phyloP scores from a whole-genome alignment of 1,140 invertebrate genomes.

The Ephestia elutella region DNA sequence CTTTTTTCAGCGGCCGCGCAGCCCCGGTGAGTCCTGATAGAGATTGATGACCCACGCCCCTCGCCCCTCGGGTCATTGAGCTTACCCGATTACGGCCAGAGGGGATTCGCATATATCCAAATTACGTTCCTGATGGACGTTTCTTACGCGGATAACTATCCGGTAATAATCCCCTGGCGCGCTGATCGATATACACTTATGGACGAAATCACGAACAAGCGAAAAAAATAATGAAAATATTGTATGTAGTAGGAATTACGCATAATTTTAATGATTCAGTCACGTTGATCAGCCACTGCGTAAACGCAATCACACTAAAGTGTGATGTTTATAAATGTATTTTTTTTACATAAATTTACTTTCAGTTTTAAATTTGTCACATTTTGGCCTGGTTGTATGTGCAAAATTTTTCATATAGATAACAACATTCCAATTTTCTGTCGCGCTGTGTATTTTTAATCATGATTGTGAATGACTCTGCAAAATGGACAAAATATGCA shows the following conservation, averaged over 20 bases:
- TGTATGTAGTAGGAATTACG: neutral
- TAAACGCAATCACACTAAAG: too few species aligned
- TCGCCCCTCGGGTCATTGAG: constrained; percentile 37
- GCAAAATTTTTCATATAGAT: too few species aligned
- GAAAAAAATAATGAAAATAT: neutral
- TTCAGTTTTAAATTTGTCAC: too few species aligned
- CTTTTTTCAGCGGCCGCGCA: constrained; percentile 41
- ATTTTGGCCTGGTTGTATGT: too few species aligned
- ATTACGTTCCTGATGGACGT: constrained; percentile 65
- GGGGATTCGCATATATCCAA: constrained; percentile 68
- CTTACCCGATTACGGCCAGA: constrained; percentile 50
- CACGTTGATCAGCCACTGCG: too few species aligned
- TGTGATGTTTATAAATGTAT: too few species aligned
- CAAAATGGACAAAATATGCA: neutral
- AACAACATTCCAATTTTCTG: too few species aligned
- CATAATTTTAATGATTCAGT: too few species aligned
- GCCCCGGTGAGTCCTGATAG: constrained; percentile 46
- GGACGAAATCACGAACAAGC: constrained; percentile 3
- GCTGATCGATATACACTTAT: constrained; percentile 9
- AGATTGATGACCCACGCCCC: constrained; percentile 54
- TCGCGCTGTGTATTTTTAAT: constrained; percentile 7
- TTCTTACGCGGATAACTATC: constrained; percentile 55
- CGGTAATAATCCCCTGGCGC: constrained; percentile 32
- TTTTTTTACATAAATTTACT: too few species aligned
- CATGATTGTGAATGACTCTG: neutral